These are phyloP conservation scores for Cladorhizidae sp. DNA, from an alignment of 37 sponge, comb jelly and placozoan species.

Conservation along the genomic window DNA sequence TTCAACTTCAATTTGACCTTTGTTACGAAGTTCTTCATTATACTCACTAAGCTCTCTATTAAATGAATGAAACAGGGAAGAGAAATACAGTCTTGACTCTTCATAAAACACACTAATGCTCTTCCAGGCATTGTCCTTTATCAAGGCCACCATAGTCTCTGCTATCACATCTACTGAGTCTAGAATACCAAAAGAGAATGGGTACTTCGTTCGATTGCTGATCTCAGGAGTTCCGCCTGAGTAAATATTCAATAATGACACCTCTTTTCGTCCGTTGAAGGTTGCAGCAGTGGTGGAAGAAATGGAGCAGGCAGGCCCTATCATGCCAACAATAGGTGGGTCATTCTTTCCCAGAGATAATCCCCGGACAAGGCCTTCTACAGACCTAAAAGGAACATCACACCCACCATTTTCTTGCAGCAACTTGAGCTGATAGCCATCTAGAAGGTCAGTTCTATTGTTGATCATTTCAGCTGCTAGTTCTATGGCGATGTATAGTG, in stretches of 20 bases:
- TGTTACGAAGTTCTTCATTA: background rate
- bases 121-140: background rate
- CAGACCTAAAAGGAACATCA: background rate
- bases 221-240: background rate
- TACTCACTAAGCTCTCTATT: background rate
- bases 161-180: background rate
- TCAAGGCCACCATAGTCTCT: background rate
- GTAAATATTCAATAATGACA: background rate
- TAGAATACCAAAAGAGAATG: background rate
- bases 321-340: background rate
- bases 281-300: background rate
- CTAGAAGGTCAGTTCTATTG: background rate
- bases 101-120: background rate
- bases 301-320: background rate
- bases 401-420: background rate
- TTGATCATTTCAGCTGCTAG: constrained; percentile 3
- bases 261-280: background rate
- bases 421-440: background rate
- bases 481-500: background rate
- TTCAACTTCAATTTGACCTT: background rate
- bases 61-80: no score
- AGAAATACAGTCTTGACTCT: no score
- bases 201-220: background rate
- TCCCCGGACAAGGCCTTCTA: background rate
- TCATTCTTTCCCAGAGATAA: background rate